Percentiles rank a stretch among this genome's conserved stretches.
These are phyloP conservation scores for Drosophila demipolita DNA, from an alignment of 2,888 invertebrate genomes.

Conservation along the genomic window DNA sequence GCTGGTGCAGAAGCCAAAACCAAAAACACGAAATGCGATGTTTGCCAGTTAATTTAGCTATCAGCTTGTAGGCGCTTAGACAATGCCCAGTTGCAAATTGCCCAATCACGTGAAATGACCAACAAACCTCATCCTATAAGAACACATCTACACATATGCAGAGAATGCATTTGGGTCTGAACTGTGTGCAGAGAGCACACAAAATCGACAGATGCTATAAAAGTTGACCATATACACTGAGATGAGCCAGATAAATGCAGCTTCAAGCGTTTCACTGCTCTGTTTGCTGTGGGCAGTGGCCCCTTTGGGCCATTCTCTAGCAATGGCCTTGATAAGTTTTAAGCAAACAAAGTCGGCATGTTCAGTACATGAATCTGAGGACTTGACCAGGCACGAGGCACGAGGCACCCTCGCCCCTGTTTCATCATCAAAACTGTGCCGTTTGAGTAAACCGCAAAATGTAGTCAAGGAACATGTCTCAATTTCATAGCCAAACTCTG, in stretches of 20 bases:
- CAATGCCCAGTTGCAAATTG: conserved; percentile 65
- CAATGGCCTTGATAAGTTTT: conserved; percentile 73
- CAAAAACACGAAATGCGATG: conserved; percentile 47
- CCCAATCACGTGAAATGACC: conserved; percentile 75
- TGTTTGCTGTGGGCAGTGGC: conserved; percentile 47
- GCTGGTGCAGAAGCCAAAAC: conserved; percentile 11
- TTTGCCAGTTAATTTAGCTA: conserved; percentile 73
- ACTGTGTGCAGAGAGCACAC: conserved; percentile 40
- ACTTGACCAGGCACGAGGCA: conserved; percentile 5
- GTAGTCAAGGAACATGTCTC: conserved; percentile 72
- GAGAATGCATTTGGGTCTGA: conserved; percentile 22
- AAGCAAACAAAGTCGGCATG: conserved; percentile 68
- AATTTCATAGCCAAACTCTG: conserved; percentile 62
- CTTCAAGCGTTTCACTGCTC: conserved; percentile 45
- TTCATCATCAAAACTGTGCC: conserved; percentile 6
- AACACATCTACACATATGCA: conserved; percentile 10
- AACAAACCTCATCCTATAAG: conserved; percentile 34
- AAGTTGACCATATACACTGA: conserved; percentile 42
- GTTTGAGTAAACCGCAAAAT: conserved; percentile 64
- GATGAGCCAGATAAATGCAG: conserved; percentile 60
- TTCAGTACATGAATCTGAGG: conserved; percentile 63
- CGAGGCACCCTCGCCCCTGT: not conserved
- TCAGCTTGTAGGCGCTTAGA: conserved; percentile 68
- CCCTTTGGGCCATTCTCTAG: conserved; percentile 21
- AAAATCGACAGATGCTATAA: conserved; percentile 67